Conservation (phyloP, 2,113 vertebrate species). For the Protobothrops mucrosquamatus region DNA sequence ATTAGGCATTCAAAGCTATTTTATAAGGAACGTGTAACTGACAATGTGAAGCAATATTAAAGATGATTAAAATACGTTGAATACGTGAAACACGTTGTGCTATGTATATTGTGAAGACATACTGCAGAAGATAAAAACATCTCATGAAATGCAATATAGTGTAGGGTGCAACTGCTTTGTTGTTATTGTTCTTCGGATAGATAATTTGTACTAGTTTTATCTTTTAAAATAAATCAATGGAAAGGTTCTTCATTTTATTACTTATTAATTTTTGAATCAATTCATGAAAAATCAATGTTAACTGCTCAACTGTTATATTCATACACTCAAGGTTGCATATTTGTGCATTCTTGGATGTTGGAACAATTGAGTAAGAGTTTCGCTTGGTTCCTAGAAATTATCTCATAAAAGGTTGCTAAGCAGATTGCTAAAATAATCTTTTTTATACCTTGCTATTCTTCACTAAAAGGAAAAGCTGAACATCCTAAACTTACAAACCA, state of each 20-base stretch:
- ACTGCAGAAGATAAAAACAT: not conserved
- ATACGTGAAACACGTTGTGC: conserved; percentile 45
- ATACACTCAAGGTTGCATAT: not conserved
- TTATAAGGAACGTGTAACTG: conserved; percentile 79
- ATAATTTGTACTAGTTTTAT: conserved; percentile 24
- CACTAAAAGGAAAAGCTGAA: conserved; percentile 30
- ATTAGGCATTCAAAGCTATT: conserved; percentile 70
- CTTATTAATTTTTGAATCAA: conserved; percentile 23
- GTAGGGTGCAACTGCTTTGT: conserved; percentile 67
- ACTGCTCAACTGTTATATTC: conserved; percentile 11
- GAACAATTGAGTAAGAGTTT: conserved; percentile 39
- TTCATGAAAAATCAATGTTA: conserved; percentile 40
- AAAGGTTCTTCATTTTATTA: conserved; percentile 52
- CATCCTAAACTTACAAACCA: not conserved
- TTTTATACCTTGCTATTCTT: conserved; percentile 23
- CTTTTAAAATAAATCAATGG: conserved; percentile 60
- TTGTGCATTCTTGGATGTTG: conserved; percentile 10
- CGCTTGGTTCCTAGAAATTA: conserved; percentile 28
- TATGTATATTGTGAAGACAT: not conserved
- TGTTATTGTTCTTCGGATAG: conserved; percentile 64
- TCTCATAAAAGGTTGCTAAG: conserved; percentile 35
- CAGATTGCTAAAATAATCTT: conserved; percentile 24
- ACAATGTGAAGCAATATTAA: conserved; percentile 74
- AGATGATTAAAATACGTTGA: conserved; percentile 69
- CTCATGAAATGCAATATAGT: conserved; percentile 51